Evolutionary conservation across 2,113 vertebrate species (phyloP).

Genomic region (Callorhinus ursinus): DNA sequence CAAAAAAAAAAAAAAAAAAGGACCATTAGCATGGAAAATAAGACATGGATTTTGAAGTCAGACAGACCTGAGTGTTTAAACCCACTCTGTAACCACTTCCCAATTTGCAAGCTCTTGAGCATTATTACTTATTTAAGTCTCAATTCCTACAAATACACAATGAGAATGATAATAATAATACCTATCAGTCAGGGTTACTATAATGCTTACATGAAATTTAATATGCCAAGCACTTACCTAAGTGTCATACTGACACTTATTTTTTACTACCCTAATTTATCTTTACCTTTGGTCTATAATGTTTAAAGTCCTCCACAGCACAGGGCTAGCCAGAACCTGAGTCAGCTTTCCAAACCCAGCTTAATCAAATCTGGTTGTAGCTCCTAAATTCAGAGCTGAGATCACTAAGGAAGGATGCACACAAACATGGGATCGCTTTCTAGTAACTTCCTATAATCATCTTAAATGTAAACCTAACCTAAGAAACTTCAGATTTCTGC

Average conservation of each 20-base stretch:
- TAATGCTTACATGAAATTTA: background rate
- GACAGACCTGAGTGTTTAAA: background rate
- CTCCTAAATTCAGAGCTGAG: background rate
- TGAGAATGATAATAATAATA: background rate
- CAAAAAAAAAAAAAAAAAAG: background rate
- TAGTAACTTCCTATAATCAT: background rate
- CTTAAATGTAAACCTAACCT: background rate
- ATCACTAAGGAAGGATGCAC: background rate
- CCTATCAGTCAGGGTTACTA: background rate
- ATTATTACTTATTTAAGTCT: constrained; percentile 5
- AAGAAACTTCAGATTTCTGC: constrained; percentile 10
- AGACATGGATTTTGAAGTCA: background rate
- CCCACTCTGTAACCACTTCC: background rate
- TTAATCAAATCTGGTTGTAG: background rate
- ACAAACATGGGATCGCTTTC: background rate
- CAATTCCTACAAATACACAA: background rate
- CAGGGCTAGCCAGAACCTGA: background rate
- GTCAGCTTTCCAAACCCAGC: background rate
- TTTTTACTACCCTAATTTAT: background rate
- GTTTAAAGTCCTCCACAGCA: background rate
- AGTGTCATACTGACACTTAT: background rate
- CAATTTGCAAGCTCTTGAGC: constrained; percentile 1
- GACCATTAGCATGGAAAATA: background rate
- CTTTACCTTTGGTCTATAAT: background rate
- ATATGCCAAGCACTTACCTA: background rate